These are phyloP conservation scores for Acanthornis magna DNA, from an alignment of 2,797 vertebrate species.

Conservation along the genomic window DNA sequence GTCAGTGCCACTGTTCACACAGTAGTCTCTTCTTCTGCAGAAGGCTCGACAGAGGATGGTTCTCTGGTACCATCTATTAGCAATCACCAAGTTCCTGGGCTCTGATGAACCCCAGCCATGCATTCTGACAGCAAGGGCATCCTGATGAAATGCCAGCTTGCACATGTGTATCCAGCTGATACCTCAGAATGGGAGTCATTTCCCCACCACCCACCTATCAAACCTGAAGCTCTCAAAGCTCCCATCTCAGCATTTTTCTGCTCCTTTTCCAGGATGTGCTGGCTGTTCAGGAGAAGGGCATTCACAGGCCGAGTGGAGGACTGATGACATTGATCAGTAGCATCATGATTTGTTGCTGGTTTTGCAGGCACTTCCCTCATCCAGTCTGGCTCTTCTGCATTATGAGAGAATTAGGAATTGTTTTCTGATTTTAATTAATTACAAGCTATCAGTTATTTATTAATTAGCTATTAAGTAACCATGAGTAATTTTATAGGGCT, in stretches of 20 bases:
- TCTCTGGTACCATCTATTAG: not conserved
- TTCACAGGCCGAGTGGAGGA: not conserved
- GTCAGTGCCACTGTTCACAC: accelerated
- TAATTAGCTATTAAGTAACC: not conserved
- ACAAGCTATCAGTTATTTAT: not conserved
- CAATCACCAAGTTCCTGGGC: not conserved
- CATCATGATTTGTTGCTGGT: not conserved
- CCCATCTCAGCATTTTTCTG: not conserved
- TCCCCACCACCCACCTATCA: not conserved
- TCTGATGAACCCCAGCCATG: not conserved
- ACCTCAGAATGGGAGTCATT: not conserved
- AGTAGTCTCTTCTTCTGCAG: not conserved
- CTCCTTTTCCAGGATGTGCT: accelerated
- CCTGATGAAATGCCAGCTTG: not conserved
- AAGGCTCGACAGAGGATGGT: not conserved
- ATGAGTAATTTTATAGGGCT: not conserved
- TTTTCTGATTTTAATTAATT: not conserved
- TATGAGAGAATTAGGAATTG: not conserved
- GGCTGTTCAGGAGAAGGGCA: not conserved
- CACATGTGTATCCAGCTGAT: not conserved
- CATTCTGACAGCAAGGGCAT: not conserved
- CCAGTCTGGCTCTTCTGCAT: not conserved
- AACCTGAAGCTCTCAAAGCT: not conserved
- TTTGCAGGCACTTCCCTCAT: not conserved
- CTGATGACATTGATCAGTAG: not conserved